Conservation (phyloP, 2,113 vertebrate species). For the pig (Sus scrofa) region DNA sequence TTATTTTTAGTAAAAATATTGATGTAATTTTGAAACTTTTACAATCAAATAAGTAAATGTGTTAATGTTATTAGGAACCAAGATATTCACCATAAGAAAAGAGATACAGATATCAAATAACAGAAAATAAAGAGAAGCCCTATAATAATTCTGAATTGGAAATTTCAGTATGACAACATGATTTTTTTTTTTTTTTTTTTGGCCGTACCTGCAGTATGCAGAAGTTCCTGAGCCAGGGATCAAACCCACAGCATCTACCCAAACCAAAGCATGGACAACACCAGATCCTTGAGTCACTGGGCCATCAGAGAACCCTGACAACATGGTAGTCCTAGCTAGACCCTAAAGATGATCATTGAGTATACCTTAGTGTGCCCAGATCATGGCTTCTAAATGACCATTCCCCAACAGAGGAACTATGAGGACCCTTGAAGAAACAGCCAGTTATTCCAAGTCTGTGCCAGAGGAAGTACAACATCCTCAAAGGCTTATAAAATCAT, state of each 20-base stretch:
- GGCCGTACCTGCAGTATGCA: too few species aligned
- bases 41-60: neutral
- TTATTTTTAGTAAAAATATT: neutral
- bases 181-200: neutral
- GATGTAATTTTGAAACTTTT: neutral
- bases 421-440: neutral
- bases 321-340: neutral
- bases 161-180: neutral
- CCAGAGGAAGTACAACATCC: too few species aligned
- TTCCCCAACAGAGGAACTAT: neutral
- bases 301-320: too few species aligned
- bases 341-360: neutral
- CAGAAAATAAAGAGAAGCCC: neutral
- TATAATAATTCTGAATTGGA: conserved; percentile 18
- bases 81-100: neutral
- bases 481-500: too few species aligned
- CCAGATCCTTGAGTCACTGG: too few species aligned
- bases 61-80: neutral
- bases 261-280: too few species aligned
- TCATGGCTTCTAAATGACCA: neutral
- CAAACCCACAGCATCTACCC: too few species aligned
- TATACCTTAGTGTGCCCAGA: neutral
- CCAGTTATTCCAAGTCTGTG: too few species aligned
- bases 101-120: neutral
- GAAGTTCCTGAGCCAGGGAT: too few species aligned